These are phyloP conservation scores for Arion vulgaris DNA, from an alignment of 1,140 invertebrate genomes.

Conservation along the genomic window DNA sequence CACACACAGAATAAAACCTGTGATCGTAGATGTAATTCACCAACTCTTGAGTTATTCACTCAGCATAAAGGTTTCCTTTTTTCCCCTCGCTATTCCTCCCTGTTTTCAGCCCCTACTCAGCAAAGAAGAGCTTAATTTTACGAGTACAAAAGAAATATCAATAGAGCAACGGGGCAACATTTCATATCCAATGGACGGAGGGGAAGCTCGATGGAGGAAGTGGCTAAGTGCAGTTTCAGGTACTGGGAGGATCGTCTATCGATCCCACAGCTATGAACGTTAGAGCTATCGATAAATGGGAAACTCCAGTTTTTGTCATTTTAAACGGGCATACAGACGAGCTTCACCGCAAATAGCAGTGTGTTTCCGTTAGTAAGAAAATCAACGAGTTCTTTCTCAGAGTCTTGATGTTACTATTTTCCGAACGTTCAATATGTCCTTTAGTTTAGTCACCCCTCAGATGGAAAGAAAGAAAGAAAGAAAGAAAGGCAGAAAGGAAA, in stretches of 20 bases:
- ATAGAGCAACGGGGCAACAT: constrained; percentile 22
- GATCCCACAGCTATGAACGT: constrained; percentile 6
- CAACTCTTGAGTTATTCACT: too few relatives aligned
- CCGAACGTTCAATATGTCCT: too few relatives aligned
- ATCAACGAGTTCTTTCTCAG: background rate
- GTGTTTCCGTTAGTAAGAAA: background rate
- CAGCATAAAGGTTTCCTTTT: too few relatives aligned
- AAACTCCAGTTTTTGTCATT: constrained; percentile 10
- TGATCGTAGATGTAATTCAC: too few relatives aligned
- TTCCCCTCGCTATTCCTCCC: too few relatives aligned
- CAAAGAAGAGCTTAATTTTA: constrained; percentile 30
- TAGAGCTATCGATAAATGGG: constrained; percentile 8
- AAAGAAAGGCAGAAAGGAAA: too few relatives aligned
- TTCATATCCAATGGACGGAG: constrained; percentile 33
- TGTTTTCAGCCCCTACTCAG: background rate
- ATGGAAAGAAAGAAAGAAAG: too few relatives aligned
- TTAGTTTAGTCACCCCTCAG: too few relatives aligned
- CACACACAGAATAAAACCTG: too few relatives aligned
- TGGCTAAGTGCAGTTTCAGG: constrained; percentile 39
- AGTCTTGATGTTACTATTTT: background rate
- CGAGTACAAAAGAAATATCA: constrained; percentile 37
- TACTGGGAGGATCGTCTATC: constrained; percentile 16
- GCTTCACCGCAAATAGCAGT: background rate
- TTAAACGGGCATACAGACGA: background rate
- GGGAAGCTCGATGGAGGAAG: constrained; percentile 32